phyloP scores from a whole-genome alignment of 2,888 invertebrate species.

The Heliconius sara region DNA sequence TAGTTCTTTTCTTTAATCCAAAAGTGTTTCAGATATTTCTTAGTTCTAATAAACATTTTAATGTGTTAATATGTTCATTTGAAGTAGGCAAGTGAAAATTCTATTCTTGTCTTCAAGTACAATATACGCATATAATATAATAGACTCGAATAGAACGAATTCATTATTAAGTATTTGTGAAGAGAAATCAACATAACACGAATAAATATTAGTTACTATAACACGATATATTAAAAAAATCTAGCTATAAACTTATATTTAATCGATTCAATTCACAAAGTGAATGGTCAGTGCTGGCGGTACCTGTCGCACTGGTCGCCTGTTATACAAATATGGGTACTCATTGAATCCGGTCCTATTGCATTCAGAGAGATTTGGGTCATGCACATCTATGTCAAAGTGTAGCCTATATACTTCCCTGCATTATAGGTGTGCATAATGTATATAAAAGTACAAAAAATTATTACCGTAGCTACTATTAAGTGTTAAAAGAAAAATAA shows the following conservation, averaged over 20 bases:
- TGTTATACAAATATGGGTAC: slow-evolving; percentile 40
- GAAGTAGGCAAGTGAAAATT: too few relatives aligned
- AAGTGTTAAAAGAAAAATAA: not conserved
- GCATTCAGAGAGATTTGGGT: slow-evolving; percentile 36
- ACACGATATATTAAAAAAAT: not conserved
- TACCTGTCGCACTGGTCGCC: slow-evolving; percentile 8
- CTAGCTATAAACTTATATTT: not conserved
- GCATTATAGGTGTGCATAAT: not conserved
- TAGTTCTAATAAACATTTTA: too few relatives aligned
- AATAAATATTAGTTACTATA: not conserved
- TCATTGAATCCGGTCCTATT: slow-evolving; percentile 24
- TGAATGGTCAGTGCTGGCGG: not conserved
- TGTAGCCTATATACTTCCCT: not conserved
- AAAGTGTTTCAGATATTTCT: too few relatives aligned
- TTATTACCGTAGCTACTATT: not conserved
- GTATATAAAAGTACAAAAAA: not conserved
- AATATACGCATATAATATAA: too few relatives aligned
- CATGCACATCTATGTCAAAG: slow-evolving; percentile 19
- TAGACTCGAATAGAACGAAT: not conserved
- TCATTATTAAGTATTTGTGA: not conserved
- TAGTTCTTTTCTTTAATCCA: too few relatives aligned
- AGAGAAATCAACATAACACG: too few relatives aligned
- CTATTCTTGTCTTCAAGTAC: too few relatives aligned
- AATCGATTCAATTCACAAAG: not conserved
- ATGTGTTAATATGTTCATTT: too few relatives aligned